These are phyloP conservation scores for Oscheius myriophilus DNA, from an alignment of 2,888 invertebrate genomes.

Conservation along the genomic window DNA sequence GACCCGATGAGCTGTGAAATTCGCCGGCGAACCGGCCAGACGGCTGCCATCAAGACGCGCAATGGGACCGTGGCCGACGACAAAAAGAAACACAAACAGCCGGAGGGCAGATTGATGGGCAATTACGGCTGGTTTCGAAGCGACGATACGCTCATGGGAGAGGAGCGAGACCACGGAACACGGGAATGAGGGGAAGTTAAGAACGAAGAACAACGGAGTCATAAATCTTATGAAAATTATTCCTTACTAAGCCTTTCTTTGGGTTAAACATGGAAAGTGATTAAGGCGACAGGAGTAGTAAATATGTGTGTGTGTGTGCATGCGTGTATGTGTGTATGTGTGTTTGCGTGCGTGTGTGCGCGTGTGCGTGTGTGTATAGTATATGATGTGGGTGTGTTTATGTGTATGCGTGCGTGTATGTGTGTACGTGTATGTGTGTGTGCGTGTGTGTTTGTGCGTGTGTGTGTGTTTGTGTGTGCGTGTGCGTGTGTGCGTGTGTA, in stretches of 20 bases:
- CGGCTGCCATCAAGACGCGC: conserved; percentile 10
- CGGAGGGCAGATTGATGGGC: background rate
- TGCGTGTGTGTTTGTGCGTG: too few relatives aligned
- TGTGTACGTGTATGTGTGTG: too few relatives aligned
- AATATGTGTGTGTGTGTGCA: too few relatives aligned
- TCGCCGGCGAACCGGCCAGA: conserved; percentile 14
- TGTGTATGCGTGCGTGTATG: too few relatives aligned
- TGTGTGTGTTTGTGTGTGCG: too few relatives aligned
- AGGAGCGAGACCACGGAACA: background rate
- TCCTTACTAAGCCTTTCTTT: background rate
- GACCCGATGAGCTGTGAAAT: conserved; percentile 22
- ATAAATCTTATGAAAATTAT: background rate
- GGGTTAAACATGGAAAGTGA: too few relatives aligned
- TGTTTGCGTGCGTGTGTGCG: too few relatives aligned
- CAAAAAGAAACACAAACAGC: conserved; percentile 2
- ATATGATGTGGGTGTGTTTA: too few relatives aligned
- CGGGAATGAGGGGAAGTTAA: background rate
- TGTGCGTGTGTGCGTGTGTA: too few relatives aligned
- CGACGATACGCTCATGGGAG: background rate
- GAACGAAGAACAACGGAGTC: background rate
- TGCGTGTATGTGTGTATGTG: too few relatives aligned
- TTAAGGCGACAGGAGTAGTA: too few relatives aligned
- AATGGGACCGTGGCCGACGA: background rate
- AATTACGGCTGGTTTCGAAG: background rate
- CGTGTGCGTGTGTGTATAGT: too few relatives aligned